Conservation (phyloP, 2,797 vertebrate species). For the Aulostomus chinensis region DNA sequence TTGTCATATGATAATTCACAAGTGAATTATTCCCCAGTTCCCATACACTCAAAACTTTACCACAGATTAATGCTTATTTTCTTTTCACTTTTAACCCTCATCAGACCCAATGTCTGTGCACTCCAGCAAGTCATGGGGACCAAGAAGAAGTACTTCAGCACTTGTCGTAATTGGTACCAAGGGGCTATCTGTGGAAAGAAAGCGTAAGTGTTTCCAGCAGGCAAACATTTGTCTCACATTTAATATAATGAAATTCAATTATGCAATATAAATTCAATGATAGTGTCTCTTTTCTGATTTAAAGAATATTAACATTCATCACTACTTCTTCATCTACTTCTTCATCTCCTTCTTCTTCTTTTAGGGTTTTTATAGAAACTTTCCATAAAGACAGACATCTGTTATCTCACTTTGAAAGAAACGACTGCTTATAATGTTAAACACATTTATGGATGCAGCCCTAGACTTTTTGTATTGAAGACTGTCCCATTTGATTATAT, state of each 20-base stretch:
- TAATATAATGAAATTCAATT: too few relatives aligned
- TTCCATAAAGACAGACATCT: constrained; percentile 62
- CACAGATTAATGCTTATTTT: constrained; percentile 14
- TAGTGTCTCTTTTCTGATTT: constrained; percentile 2
- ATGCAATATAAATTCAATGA: constrained; percentile 5
- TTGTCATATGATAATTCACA: constrained; percentile 13
- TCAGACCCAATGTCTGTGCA: constrained; percentile 93
- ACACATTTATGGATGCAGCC: constrained; percentile 39
- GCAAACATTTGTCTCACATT: too few relatives aligned
- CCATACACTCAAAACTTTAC: constrained; percentile 2
- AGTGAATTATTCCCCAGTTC: background rate
- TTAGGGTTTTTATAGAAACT: constrained; percentile 40
- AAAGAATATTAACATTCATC: background rate
- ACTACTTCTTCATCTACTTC: constrained; percentile 1
- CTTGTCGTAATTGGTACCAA: constrained; percentile 97
- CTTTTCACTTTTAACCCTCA: constrained; percentile 20
- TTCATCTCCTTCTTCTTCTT: constrained; percentile 2
- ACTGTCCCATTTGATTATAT: constrained; percentile 21
- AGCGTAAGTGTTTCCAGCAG: constrained; percentile 87
- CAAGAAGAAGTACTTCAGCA: constrained; percentile 98
- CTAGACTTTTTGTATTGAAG: constrained; percentile 24
- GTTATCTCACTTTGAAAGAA: constrained; percentile 46
- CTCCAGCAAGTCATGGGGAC: constrained; percentile 96
- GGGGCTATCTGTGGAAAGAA: constrained; percentile 94
- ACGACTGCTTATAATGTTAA: constrained; percentile 43